A percentile compares a stretch with the other conserved stretches of the same genome.
Conservation (phyloP, 2,113 vertebrate genomes). For the Parotia lawesii region DNA sequence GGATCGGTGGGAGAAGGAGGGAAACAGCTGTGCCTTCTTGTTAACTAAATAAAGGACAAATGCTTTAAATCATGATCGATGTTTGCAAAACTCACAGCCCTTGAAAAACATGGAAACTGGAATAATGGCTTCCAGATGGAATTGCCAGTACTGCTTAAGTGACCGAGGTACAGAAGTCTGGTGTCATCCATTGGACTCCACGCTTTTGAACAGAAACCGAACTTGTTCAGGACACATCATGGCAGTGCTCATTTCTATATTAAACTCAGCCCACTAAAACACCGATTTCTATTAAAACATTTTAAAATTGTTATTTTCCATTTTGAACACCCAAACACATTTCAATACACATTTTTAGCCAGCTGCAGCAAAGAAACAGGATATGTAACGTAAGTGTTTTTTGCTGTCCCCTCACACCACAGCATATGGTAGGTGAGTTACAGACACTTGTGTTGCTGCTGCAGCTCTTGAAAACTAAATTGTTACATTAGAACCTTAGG, state of each 20-base stretch:
- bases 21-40: constrained; percentile 53
- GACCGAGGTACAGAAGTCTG: background rate
- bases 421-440: constrained; percentile 55
- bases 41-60: constrained; percentile 61
- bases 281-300: background rate
- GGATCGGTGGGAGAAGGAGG: constrained; percentile 20
- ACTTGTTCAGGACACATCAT: background rate
- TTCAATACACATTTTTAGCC: background rate
- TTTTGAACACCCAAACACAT: background rate
- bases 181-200: background rate
- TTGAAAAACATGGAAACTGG: constrained; percentile 16
- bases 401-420: constrained; percentile 45
- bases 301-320: background rate
- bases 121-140: constrained; percentile 20
- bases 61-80: constrained; percentile 39
- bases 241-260: background rate
- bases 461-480: constrained; percentile 44
- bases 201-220: background rate
- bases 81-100: background rate
- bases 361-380: constrained; percentile 4
- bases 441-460: constrained; percentile 24
- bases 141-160: background rate
- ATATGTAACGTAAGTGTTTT: constrained; percentile 3
- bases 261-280: background rate
- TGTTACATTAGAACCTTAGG: constrained; percentile 47